A percentile compares a stretch with the other conserved stretches of the same genome.
phyloP scores from a whole-genome alignment of 2,113 vertebrate genomes.

The Chamaetylas fuelleborni region DNA sequence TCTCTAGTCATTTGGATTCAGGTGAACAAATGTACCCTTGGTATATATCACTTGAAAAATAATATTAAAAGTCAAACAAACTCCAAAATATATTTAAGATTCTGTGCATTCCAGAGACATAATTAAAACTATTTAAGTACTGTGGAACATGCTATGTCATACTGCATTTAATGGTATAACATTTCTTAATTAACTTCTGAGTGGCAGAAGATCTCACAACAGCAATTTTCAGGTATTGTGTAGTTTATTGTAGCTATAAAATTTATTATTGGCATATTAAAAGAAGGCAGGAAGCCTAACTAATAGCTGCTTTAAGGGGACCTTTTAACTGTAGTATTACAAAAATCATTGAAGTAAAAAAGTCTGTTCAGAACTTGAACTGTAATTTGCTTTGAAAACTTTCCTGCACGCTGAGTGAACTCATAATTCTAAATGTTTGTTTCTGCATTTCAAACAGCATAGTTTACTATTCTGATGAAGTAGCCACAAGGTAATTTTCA shows the following conservation, averaged over 20 bases:
- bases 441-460: constrained; percentile 34
- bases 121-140: not conserved
- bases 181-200: constrained; percentile 37
- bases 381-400: constrained; percentile 30
- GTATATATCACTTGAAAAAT: not conserved
- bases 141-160: not conserved
- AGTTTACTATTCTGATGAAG: not conserved
- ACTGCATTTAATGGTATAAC: not conserved
- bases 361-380: not conserved
- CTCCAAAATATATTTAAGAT: not conserved
- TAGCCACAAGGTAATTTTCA: constrained; percentile 51
- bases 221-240: constrained; percentile 9
- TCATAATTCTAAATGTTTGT: constrained; percentile 9
- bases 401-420: not conserved
- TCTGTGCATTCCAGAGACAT: not conserved
- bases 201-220: not conserved
- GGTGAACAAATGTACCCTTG: not conserved
- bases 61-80: not conserved
- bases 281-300: constrained; percentile 5
- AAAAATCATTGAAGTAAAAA: not conserved
- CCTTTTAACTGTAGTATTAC: not conserved
- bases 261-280: constrained; percentile 20
- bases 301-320: not conserved
- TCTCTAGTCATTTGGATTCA: not conserved
- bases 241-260: constrained; percentile 12